A percentile compares a stretch with the other conserved stretches of the same genome.
Conservation (phyloP, 2,888 invertebrate species). For the Xanthia togata region DNA sequence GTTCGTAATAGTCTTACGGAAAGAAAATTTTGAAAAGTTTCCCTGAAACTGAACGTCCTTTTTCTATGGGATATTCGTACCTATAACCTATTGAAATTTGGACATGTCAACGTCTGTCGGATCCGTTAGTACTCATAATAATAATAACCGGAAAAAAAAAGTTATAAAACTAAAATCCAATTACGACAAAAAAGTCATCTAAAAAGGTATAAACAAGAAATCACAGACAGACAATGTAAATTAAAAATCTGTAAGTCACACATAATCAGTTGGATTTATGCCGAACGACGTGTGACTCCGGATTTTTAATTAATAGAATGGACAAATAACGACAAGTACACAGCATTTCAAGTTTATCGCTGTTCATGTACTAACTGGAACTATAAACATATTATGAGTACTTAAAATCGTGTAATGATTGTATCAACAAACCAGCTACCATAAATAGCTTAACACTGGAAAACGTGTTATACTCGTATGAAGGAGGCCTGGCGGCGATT, state of each 20-base stretch:
- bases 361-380: conserved; percentile 8
- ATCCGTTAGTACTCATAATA: background rate
- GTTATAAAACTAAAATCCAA: too few relatives aligned
- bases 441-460: conserved; percentile 23
- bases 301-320: too few relatives aligned
- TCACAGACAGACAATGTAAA: too few relatives aligned
- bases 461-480: conserved; percentile 1
- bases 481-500: conserved; percentile 11
- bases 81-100: background rate
- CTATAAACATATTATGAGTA: conserved; percentile 7
- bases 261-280: too few relatives aligned
- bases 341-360: background rate
- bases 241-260: too few relatives aligned
- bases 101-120: background rate
- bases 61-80: background rate
- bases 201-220: too few relatives aligned
- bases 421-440: conserved; percentile 10
- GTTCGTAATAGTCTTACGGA: background rate
- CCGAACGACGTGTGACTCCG: too few relatives aligned
- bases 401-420: conserved; percentile 17
- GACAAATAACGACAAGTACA: conserved; percentile 1
- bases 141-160: too few relatives aligned
- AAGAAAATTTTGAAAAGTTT: background rate
- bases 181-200: too few relatives aligned
- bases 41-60: background rate